Conservation (phyloP, 2,888 invertebrate genomes). For the Chloromyia formosa region DNA sequence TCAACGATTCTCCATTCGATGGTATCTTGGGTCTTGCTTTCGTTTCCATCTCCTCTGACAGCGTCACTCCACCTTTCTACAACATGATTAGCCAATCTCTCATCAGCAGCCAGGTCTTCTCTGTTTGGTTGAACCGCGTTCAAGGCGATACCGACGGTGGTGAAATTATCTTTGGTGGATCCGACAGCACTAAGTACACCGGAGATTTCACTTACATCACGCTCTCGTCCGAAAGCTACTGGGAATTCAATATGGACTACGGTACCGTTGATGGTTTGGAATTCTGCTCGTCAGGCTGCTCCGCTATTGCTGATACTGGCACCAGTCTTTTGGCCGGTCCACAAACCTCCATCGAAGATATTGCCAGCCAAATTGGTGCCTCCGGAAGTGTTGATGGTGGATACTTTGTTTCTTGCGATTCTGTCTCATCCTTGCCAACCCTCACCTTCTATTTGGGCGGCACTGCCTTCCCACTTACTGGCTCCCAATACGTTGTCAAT, state of each 20-base stretch:
- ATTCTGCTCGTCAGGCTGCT: slow-evolving; percentile 84
- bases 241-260: slow-evolving; percentile 95
- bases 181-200: slow-evolving; percentile 87
- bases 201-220: slow-evolving; percentile 88
- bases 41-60: slow-evolving; percentile 88
- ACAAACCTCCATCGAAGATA: slow-evolving; percentile 73
- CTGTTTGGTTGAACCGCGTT: slow-evolving; percentile 90
- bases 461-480: slow-evolving; percentile 77
- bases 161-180: slow-evolving; percentile 93
- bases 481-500: slow-evolving; percentile 87
- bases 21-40: slow-evolving; percentile 97
- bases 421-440: slow-evolving; percentile 80
- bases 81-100: slow-evolving; percentile 86
- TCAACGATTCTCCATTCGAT: slow-evolving; percentile 99
- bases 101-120: slow-evolving; percentile 81
- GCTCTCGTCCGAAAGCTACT: slow-evolving; percentile 88
- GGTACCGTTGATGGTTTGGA: slow-evolving; percentile 66
- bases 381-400: slow-evolving; percentile 86
- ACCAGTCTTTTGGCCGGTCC: slow-evolving; percentile 97
- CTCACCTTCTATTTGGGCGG: slow-evolving; percentile 83
- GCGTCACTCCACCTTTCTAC: slow-evolving; percentile 90
- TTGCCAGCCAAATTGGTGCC: slow-evolving; percentile 85
- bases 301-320: slow-evolving; percentile 96
- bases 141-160: slow-evolving; percentile 79
- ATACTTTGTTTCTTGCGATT: slow-evolving; percentile 80